A percentile compares a stretch with the other conserved stretches of the same genome.
Evolutionary conservation across 2,113 vertebrate genomes (phyloP).

Genomic region (Carlito syrichta): DNA sequence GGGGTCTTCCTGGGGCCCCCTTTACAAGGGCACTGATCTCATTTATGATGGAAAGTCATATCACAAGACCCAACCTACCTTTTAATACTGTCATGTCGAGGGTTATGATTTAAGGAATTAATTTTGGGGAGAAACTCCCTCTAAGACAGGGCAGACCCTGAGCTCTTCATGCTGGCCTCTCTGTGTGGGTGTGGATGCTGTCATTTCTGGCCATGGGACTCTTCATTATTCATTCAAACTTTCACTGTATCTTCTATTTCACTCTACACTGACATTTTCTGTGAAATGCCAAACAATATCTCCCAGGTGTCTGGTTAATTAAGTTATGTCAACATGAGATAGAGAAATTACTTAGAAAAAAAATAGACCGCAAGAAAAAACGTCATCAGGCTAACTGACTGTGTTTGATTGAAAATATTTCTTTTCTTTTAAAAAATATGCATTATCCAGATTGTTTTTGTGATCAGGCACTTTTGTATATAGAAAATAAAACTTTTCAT

Average conservation of each 20-base stretch:
- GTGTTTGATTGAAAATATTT: background rate
- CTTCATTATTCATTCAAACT: background rate
- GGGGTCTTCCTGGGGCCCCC: background rate
- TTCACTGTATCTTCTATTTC: background rate
- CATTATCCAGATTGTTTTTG: background rate
- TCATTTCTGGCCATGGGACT: background rate
- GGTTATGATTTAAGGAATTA: background rate
- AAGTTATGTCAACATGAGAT: background rate
- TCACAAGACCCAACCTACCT: background rate
- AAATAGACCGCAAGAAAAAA: background rate
- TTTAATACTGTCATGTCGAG: background rate
- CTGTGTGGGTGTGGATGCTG: background rate
- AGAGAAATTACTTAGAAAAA: slow-evolving; percentile 27
- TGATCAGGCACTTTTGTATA: background rate
- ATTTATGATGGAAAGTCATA: no score
- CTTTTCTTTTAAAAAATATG: background rate
- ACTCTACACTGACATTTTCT: background rate
- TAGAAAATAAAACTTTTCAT: background rate
- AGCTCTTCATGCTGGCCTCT: background rate
- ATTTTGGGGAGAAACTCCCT: background rate
- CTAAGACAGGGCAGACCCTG: no score
- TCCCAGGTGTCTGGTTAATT: slow-evolving; percentile 4
- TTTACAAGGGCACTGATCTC: background rate
- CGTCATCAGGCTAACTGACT: background rate
- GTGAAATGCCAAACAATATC: background rate